Base-by-base conservation (phyloP, 2,797 vertebrate genomes). In the Bradypodion pumilum region DNA sequence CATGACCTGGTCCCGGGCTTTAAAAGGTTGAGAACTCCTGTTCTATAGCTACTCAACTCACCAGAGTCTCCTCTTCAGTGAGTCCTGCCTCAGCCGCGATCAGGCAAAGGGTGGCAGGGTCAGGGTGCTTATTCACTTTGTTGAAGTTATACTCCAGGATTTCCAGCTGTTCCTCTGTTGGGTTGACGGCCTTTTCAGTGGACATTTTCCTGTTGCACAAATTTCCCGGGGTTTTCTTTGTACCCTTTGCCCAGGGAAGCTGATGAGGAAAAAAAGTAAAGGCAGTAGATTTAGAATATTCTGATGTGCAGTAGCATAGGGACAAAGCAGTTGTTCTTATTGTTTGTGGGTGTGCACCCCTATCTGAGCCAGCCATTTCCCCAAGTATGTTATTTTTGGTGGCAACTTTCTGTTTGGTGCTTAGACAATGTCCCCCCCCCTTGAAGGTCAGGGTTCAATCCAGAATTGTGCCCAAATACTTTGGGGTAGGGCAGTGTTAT, bases 1-100 rank as follows among this genome's bases (percentile, higher is more conserved):
- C n/a, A n/a, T n/a, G n/a, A n/a, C n/a, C n/a, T n/a, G n/a, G n/a
- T n/a, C n/a, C n/a, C n/a, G n/a, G n/a, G n/a, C n/a, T n/a, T n/a
- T n/a, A n/a, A n/a, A n/a, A n/a, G n/a, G n/a, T n/a, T n/a, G n/a
- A n/a, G n/a, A n/a, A n/a, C n/a, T n/a, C n/a, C 23, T 13, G 25
- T 23, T 60, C 12, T 37, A 32, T 27, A 2, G 59, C 59, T 56
- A 29, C 27, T 3, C 10, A 93, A 93, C 97, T 96, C 93, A 99
- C 98, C 90, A 91, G 89, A 0, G 98, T 98, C 37, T 98, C 96
- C 89, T 97, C 94, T 94, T 98, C 98, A 0, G 97, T 93, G 3
- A 99, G 97, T 12, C 98, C 98, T 0, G 96, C 97, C 95, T 99
- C 98, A 0, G 98, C 97, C 0, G 98, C 97, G 5, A 99, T 97